phyloP scores from a whole-genome alignment of 2,113 vertebrate species.

The Toxotes jaculatrix region DNA sequence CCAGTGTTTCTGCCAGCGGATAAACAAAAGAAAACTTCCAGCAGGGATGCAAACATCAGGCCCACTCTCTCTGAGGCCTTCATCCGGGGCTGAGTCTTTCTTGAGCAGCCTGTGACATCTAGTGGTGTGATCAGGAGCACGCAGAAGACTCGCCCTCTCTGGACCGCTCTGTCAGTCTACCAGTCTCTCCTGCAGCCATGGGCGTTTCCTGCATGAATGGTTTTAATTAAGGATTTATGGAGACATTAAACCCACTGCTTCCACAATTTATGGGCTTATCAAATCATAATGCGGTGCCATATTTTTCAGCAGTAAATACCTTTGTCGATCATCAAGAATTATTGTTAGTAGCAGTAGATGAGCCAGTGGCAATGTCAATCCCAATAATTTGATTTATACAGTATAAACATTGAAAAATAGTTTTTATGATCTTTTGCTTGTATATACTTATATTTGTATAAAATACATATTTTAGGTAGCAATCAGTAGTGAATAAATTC shows the following conservation, averaged over 20 bases:
- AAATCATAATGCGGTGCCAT: slow-evolving; percentile 22
- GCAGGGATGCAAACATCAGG: slow-evolving; percentile 25
- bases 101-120: slow-evolving; percentile 61
- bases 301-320: slow-evolving; percentile 38
- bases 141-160: not conserved
- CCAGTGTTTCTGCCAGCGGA: slow-evolving; percentile 38
- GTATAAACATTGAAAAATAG: not conserved
- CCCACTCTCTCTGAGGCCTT: not conserved
- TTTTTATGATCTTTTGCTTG: not conserved
- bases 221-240: slow-evolving; percentile 47
- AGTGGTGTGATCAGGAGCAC: slow-evolving; percentile 47
- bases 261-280: slow-evolving; percentile 41
- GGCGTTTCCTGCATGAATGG: slow-evolving; percentile 22
- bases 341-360: slow-evolving; percentile 1
- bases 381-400: not conserved
- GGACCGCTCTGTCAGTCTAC: not conserved
- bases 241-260: slow-evolving; percentile 20
- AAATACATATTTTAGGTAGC: not conserved
- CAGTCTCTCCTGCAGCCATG: not conserved
- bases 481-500: not conserved
- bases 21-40: slow-evolving; percentile 65
- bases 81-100: slow-evolving; percentile 5
- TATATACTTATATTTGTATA: not conserved
- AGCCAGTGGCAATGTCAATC: not conserved
- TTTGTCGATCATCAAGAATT: slow-evolving; percentile 8